These are phyloP conservation scores for Nothoprocta perdicaria DNA, from an alignment of 2,113 vertebrate species.

Conservation along the genomic window DNA sequence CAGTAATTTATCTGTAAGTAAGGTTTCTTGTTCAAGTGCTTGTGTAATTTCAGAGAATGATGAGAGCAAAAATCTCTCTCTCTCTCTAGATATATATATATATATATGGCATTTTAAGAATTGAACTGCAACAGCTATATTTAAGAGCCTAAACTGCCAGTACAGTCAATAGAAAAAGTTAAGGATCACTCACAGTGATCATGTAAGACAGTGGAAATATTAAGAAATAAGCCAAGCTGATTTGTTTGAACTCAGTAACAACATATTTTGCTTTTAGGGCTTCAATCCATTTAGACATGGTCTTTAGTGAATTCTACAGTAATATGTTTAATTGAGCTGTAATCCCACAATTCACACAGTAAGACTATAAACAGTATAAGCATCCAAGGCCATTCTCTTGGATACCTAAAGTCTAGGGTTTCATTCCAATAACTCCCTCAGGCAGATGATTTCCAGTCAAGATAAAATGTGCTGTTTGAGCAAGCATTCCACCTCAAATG, in stretches of 20 bases:
- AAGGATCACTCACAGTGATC: neutral
- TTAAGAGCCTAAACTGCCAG: neutral
- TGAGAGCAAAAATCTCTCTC: neutral
- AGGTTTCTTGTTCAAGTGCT: neutral
- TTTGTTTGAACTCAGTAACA: neutral
- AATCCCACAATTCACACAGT: neutral
- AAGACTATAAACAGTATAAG: neutral
- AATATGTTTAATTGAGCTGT: neutral
- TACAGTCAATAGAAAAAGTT: accelerated
- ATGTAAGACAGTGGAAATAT: slow-evolving; percentile 46
- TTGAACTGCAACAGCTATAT: neutral
- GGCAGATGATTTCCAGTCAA: neutral
- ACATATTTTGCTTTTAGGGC: neutral
- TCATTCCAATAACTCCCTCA: neutral
- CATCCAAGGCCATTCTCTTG: neutral
- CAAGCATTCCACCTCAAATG: slow-evolving; percentile 46
- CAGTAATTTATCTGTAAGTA: neutral
- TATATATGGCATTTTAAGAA: neutral
- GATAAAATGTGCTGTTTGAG: neutral
- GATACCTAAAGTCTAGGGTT: neutral
- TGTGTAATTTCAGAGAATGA: neutral
- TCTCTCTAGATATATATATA: neutral
- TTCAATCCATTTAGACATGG: neutral
- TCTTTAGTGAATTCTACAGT: neutral
- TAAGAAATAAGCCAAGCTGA: neutral